Percentiles rank a stretch among this genome's conserved stretches.
phyloP scores from a whole-genome alignment of 2,888 invertebrate species.

The Tethea ocularis region DNA sequence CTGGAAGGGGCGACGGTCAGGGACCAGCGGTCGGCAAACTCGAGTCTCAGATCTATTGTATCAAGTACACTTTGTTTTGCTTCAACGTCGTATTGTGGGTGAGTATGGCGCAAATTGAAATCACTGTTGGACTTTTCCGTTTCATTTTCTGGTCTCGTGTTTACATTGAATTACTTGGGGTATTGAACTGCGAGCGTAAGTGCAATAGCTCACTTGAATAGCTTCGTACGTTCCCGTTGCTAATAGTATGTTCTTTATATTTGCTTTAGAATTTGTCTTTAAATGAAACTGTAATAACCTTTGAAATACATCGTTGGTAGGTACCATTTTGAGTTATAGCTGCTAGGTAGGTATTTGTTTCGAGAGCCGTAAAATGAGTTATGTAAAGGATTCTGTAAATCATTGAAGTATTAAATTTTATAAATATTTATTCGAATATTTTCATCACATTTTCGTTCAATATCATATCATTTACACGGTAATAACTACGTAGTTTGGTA shows the following conservation, averaged over 20 bases:
- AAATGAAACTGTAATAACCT: not conserved
- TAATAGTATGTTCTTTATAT: not conserved
- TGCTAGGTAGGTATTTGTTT: no score
- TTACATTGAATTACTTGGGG: conserved; percentile 38
- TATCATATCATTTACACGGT: no score
- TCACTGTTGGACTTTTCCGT: conserved; percentile 21
- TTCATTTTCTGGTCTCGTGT: conserved; percentile 25
- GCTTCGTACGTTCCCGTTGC: conserved; percentile 1
- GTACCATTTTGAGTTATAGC: no score
- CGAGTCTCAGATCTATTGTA: conserved; percentile 90
- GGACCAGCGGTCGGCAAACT: conserved; percentile 84
- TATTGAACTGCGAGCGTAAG: conserved; percentile 12
- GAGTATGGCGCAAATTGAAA: conserved; percentile 64
- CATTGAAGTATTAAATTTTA: not conserved
- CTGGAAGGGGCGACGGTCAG: conserved; percentile 77
- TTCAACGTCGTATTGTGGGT: conserved; percentile 92
- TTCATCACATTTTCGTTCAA: no score
- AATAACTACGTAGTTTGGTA: no score
- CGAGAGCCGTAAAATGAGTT: no score
- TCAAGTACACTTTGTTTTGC: conserved; percentile 92
- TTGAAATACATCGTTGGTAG: not conserved
- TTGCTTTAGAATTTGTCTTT: no score
- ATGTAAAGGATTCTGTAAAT: not conserved
- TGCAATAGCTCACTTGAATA: conserved; percentile 7
- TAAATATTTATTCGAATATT: no score